These are phyloP conservation scores for Anorthoa munda DNA, from an alignment of 2,888 invertebrate species.

Conservation along the genomic window DNA sequence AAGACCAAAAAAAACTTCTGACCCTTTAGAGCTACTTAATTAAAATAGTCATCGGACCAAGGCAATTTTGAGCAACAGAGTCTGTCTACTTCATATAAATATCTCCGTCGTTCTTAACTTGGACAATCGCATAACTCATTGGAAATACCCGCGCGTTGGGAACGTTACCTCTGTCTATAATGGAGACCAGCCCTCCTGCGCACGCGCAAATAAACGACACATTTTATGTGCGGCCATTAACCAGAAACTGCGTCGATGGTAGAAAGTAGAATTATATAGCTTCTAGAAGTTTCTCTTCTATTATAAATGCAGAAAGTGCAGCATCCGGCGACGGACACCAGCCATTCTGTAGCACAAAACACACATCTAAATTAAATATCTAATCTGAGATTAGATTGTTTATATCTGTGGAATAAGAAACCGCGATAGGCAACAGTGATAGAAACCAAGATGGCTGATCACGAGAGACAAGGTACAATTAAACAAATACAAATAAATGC, in stretches of 20 bases:
- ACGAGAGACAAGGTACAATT: not conserved
- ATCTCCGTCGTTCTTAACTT: constrained; percentile 38
- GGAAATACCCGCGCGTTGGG: constrained; percentile 42
- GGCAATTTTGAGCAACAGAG: constrained; percentile 2
- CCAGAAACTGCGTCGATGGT: constrained; percentile 40
- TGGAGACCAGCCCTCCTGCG: constrained; percentile 27
- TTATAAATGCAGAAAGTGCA: constrained; percentile 34
- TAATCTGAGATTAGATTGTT: constrained; percentile 18
- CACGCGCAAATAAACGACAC: constrained; percentile 56
- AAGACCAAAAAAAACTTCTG: not conserved
- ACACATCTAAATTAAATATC: constrained; percentile 21
- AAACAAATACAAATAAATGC: not conserved
- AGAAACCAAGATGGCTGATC: not conserved
- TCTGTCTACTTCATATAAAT: constrained; percentile 12
- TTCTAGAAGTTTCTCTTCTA: constrained; percentile 48
- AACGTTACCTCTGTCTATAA: constrained; percentile 41
- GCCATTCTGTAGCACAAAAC: constrained; percentile 6
- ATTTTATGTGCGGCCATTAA: constrained; percentile 54
- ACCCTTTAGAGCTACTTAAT: not conserved
- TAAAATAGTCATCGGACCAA: not conserved
- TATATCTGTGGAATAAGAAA: not conserved
- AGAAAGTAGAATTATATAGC: constrained; percentile 45
- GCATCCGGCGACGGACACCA: constrained; percentile 21
- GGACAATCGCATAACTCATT: constrained; percentile 39
- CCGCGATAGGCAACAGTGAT: not conserved